These are phyloP conservation scores for Adelosebastes latens DNA, from an alignment of 2,797 vertebrate genomes.

Conservation along the genomic window DNA sequence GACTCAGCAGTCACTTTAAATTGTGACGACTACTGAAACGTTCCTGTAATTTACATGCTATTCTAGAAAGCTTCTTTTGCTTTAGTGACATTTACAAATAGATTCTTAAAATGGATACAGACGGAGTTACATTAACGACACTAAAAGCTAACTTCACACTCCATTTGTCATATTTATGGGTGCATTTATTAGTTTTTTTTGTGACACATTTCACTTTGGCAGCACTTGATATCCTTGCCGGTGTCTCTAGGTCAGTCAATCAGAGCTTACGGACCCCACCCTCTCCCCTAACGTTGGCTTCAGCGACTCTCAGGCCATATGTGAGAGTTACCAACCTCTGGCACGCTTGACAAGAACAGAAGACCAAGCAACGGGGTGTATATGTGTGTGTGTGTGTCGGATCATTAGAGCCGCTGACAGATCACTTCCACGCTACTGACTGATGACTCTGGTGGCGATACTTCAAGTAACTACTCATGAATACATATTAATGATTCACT, in stretches of 20 bases:
- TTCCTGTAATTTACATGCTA: neutral
- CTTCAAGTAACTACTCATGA: slow-evolving; percentile 52
- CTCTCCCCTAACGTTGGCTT: neutral
- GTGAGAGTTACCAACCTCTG: slow-evolving; percentile 9
- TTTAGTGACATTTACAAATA: slow-evolving; percentile 21
- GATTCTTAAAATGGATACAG: slow-evolving; percentile 21
- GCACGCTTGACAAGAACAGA: slow-evolving; percentile 51
- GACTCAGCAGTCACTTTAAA: slow-evolving; percentile 8
- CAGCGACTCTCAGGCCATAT: neutral
- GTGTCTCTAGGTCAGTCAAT: slow-evolving; percentile 2
- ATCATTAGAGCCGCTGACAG: slow-evolving; percentile 52
- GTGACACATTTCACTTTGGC: neutral
- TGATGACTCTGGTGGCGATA: slow-evolving; percentile 48
- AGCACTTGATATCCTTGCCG: neutral
- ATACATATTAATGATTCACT: slow-evolving; percentile 54
- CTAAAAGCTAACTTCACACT: neutral
- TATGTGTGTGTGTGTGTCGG: slow-evolving; percentile 15
- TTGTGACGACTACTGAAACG: neutral
- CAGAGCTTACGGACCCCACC: neutral
- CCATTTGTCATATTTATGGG: neutral
- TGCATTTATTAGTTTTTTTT: neutral
- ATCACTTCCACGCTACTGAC: slow-evolving; percentile 57
- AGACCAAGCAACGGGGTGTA: neutral
- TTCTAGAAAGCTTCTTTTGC: neutral
- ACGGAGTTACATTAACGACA: neutral